phyloP scores from a whole-genome alignment of 2,113 vertebrate genomes.

The Benitochromis conjunctus region DNA sequence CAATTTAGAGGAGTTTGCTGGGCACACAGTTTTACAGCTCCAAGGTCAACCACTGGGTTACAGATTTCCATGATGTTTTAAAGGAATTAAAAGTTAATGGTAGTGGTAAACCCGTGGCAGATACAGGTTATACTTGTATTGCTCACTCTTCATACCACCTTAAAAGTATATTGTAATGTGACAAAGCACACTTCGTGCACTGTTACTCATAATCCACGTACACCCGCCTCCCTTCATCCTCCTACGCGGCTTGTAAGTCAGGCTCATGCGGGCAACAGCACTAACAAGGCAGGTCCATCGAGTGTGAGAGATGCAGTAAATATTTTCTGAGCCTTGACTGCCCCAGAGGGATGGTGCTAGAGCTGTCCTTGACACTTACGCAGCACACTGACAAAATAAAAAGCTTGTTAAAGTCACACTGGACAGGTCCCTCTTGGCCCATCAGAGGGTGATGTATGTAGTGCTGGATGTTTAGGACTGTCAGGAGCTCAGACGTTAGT shows the following conservation, averaged over 20 bases:
- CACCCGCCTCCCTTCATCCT: not conserved
- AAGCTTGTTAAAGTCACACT: constrained; percentile 44
- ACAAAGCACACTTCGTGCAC: not conserved
- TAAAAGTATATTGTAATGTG: not conserved
- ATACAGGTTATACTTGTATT: not conserved
- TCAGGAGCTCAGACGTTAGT: not conserved
- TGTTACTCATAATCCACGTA: not conserved
- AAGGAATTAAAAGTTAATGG: not conserved
- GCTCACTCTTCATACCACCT: not conserved
- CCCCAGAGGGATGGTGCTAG: constrained; percentile 32
- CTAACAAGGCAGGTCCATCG: constrained; percentile 41
- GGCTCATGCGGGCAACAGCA: not conserved
- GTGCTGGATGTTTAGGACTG: constrained; percentile 4
- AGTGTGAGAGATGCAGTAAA: constrained; percentile 59
- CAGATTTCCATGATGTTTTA: constrained; percentile 47
- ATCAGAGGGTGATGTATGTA: constrained; percentile 3
- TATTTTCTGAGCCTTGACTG: constrained; percentile 75
- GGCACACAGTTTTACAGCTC: constrained; percentile 17
- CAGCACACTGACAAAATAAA: constrained; percentile 50
- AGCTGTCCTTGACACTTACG: constrained; percentile 59
- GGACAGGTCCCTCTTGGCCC: constrained; percentile 28
- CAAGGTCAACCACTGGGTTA: constrained; percentile 13
- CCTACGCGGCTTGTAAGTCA: constrained; percentile 12
- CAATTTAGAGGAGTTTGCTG: constrained; percentile 25
- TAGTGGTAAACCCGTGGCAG: not conserved